Percentiles rank a stretch among this genome's conserved stretches.
Conservation (phyloP, 2,113 vertebrate species). For the Propithecus coquereli region DNA sequence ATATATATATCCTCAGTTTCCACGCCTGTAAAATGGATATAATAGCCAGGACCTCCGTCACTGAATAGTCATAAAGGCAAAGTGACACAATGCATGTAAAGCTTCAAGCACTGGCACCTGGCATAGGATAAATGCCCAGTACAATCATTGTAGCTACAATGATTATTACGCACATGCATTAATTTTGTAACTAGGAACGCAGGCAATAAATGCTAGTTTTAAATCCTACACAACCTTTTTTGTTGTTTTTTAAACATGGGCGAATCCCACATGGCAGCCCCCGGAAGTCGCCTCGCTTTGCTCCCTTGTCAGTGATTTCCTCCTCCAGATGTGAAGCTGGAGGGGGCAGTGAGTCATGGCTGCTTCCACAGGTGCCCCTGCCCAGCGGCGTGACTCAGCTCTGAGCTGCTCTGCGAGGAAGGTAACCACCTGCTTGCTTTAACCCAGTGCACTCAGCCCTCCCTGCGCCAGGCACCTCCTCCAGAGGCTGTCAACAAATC, state of each 20-base stretch:
- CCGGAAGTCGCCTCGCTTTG: neutral
- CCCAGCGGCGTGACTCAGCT: neutral
- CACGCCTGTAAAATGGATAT: neutral
- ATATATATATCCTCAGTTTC: neutral
- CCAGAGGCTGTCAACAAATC: neutral
- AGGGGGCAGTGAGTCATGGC: neutral
- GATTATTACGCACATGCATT: neutral
- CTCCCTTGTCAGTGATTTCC: neutral
- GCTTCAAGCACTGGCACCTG: neutral
- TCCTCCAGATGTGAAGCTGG: constrained; percentile 23
- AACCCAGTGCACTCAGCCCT: neutral
- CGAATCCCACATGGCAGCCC: neutral
- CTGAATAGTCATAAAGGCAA: neutral
- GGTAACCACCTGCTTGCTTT: neutral
- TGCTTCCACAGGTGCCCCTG: neutral
- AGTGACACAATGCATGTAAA: neutral
- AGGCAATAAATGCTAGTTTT: neutral
- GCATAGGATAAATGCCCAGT: neutral
- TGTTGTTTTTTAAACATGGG: neutral
- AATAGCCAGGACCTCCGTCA: neutral
- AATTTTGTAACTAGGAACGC: neutral
- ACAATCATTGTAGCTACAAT: neutral
- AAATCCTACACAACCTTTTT: neutral
- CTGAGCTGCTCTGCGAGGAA: neutral
- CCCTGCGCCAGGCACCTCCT: neutral